Evolutionary conservation across 2,888 invertebrate genomes (phyloP), one percentile per base, ranked within the genome.

Genomic region (Daptonema setosum): DNA sequence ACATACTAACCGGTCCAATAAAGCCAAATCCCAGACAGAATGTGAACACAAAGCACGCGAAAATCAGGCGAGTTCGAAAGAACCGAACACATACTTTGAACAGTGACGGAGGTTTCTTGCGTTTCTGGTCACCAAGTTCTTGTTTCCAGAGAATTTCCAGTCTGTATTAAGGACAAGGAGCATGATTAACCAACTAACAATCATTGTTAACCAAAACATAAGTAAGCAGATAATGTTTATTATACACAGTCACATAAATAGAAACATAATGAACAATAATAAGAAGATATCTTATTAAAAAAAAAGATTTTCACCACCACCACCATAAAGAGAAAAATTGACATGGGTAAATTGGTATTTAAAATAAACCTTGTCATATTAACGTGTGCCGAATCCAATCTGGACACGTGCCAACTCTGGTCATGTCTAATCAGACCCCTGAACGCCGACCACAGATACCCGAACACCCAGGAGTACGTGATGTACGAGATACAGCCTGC

Each of bases 401-500:
- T 63, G 29, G 69, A 66, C 56, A 70, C 67, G 43, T 62, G 60
- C 59, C 72, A 73, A 1, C 61, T 62, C 54, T 62, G 61, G 48
- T 64, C 59, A 20, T 57, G 60, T 41, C 64, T 61, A n/a, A 65
- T 54, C 52, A 62, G 57, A 28, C 66, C 65, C 26, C 61, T 59
- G 54, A 64, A 67, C 2, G 72, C 69, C 35, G 64, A 64, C 66
- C 69, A 70, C 57, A 74, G 65, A 55, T 71, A 70, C 11, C 65
- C 63, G n/a, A 71, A 69, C 54, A 72, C 66, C 74, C 74, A 74
- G 30, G 68, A 63, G 60, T 69, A 73, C 0, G 73, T 71, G 60
- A 73, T 66, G 63, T 69, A 67, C 20, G 72, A 73, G 35, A 74
- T 62, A 28, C 68, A 65, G 2, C 73, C 73, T 26, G 71, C 68